Base-by-base conservation (phyloP, 2,113 vertebrate genomes). In the Gallinago paraguaiae region DNA sequence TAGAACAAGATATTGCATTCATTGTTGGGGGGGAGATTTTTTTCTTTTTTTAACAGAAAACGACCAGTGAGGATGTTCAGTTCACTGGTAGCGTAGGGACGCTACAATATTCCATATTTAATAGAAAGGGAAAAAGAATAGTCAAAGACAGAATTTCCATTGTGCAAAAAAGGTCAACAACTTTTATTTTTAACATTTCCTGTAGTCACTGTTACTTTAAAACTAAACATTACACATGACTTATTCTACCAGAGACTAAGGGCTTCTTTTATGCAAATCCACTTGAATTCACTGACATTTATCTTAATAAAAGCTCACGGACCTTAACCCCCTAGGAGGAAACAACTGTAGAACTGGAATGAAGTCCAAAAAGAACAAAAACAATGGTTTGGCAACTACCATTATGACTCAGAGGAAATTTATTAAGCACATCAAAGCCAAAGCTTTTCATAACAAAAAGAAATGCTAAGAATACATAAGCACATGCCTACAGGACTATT, bases 401-500 rank as follows among this genome's bases (percentile, higher is more conserved):
- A 24, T 51, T 50, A 81, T 95, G 93, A 93, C 88, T 97, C 88
- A 93, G n/a, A 95, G 92, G 81, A 95, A 96, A 94, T 79, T 68
- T 59, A 93, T 69, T 57, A 78, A 91, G 69, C 77, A 82, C 69
- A 94, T 94, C 93, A 92, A 96, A 96, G 90, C 74, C 70, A 76
- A 81, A 89, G 74, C 59, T 94, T 92, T 91, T 89, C 72, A 37
- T 43, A 95, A 93, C 65, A 86, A 82, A 70, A 84, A 78, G 39
- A 85, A 90, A 84, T 4, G 9, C 61, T 79, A 88, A 68, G 69
- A 94, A 86, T 50, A 96, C 50, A 79, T 76, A 82, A 85, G 82
- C 65, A 92, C 50, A 90, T 64, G 71, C 25, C 54, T 69, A 67
- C 51, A 65, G 75, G 23, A 60, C 6, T 71, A 63, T 15, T n/a